Percentiles rank a stretch among this genome's conserved stretches.
Conservation (phyloP, 2,113 vertebrate genomes). For the Polypterus senegalus region DNA sequence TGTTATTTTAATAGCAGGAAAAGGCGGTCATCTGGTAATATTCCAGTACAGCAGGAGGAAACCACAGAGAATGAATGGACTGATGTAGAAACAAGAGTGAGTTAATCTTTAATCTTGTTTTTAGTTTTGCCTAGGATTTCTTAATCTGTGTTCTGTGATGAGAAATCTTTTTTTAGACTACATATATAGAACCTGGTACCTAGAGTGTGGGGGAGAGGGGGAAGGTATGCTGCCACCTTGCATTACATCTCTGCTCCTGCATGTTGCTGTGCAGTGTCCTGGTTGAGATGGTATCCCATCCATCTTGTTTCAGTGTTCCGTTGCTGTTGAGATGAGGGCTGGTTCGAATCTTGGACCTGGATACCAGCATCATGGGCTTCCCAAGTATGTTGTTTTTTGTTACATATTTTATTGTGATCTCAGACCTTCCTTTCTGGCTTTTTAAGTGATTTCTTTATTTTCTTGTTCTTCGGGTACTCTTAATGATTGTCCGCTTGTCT, state of each 20-base stretch:
- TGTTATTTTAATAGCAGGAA: conserved; percentile 51
- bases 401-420: not conserved
- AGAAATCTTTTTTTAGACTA: no score
- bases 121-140: no score
- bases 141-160: no score
- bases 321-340: conserved; percentile 81
- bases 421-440: not conserved
- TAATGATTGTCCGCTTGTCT: not conserved
- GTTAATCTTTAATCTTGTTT: conserved; percentile 7
- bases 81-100: conserved; percentile 84
- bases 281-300: not conserved
- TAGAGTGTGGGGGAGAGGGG: no score
- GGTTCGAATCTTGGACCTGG: conserved; percentile 77
- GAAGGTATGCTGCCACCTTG: no score
- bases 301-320: conserved; percentile 59
- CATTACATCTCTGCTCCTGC: not conserved
- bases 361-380: conserved; percentile 69
- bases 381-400: conserved; percentile 65
- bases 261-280: not conserved
- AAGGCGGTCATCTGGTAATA: conserved; percentile 59
- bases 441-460: not conserved
- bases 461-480: not conserved
- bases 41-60: conserved; percentile 27
- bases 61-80: conserved; percentile 63
- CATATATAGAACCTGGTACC: no score